These are phyloP conservation scores for Trididemnum miniatum DNA, from an alignment of 23 tunicate genomes.

Conservation along the genomic window DNA sequence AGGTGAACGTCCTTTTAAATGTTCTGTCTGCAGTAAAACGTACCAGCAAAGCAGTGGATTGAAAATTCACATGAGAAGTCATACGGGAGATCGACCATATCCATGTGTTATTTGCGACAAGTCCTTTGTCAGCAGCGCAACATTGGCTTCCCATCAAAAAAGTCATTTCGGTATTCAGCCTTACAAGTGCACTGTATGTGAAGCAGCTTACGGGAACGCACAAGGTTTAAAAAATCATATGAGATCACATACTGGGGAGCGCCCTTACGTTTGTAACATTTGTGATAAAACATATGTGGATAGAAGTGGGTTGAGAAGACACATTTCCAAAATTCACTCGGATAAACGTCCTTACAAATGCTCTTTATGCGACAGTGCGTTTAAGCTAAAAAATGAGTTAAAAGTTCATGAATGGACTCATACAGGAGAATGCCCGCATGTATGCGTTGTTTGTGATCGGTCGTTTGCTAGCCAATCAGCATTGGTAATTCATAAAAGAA, in stretches of 20 bases:
- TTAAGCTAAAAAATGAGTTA: background rate
- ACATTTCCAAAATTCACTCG: background rate
- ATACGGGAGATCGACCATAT: constrained; percentile 32
- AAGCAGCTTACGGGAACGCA: background rate
- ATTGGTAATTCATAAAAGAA: background rate
- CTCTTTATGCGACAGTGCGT: background rate
- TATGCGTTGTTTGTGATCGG: background rate
- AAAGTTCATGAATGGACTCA: background rate
- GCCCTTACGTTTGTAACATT: background rate
- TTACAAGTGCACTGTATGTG: background rate
- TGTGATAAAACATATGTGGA: background rate
- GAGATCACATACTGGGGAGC: background rate
- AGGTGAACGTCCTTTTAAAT: constrained; percentile 12
- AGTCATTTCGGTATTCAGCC: background rate
- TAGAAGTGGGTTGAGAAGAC: background rate
- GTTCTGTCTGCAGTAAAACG: background rate
- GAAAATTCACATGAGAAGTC: constrained; percentile 4
- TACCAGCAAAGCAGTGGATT: constrained; percentile 3
- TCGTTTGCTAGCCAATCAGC: background rate
- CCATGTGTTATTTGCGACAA: constrained; percentile 12
- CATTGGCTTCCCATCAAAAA: background rate
- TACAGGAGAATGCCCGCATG: background rate
- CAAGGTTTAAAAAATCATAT: background rate
- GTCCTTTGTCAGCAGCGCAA: background rate
- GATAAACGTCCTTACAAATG: background rate